These are phyloP conservation scores for Trichacis sp. DNA, from an alignment of 2,888 invertebrate genomes.

Conservation along the genomic window DNA sequence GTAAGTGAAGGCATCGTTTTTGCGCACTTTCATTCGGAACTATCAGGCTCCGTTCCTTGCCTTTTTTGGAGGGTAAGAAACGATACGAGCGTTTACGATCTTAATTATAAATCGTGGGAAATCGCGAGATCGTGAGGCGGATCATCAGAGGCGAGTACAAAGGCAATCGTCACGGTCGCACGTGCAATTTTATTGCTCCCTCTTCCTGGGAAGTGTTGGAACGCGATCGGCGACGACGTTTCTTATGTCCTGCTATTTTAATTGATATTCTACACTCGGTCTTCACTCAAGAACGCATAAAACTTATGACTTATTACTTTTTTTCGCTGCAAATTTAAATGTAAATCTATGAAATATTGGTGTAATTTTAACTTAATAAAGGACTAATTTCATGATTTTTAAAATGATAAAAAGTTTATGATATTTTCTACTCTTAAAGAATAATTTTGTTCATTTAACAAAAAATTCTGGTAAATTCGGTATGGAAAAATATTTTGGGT, in stretches of 20 bases:
- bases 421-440: too few relatives aligned
- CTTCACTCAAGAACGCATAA: neutral
- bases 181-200: slow-evolving; percentile 35
- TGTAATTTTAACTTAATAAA: too few relatives aligned
- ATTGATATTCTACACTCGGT: slow-evolving; percentile 50
- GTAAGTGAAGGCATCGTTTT: too few relatives aligned
- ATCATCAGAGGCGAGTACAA: slow-evolving; percentile 5
- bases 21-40: neutral
- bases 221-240: slow-evolving; percentile 7
- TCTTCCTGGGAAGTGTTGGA: slow-evolving; percentile 27
- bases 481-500: too few relatives aligned
- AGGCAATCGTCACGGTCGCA: slow-evolving; percentile 13
- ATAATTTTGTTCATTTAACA: too few relatives aligned
- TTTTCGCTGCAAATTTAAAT: too few relatives aligned
- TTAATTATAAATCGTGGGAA: slow-evolving; percentile 15
- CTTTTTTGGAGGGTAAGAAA: neutral
- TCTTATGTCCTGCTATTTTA: slow-evolving; percentile 42
- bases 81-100: neutral
- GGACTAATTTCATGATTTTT: too few relatives aligned
- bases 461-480: too few relatives aligned
- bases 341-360: too few relatives aligned
- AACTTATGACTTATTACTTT: neutral
- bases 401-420: too few relatives aligned
- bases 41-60: neutral
- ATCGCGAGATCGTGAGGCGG: neutral